phyloP scores from a whole-genome alignment of 2,113 vertebrate genomes.

The Phylloscopus trochilus region DNA sequence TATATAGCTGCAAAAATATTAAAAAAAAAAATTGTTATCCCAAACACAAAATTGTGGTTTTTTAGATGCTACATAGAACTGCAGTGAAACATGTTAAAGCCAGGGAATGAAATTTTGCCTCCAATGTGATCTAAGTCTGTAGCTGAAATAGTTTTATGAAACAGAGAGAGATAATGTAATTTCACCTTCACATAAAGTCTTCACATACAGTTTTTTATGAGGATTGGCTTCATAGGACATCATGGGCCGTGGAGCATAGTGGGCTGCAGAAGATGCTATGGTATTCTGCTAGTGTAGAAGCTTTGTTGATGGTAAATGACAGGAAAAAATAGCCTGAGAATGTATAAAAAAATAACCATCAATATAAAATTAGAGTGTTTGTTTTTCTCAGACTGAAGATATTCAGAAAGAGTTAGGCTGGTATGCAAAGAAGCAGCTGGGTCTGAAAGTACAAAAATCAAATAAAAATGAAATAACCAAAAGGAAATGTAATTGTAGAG shows the following conservation, averaged over 20 bases:
- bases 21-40: neutral
- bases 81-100: neutral
- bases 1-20: neutral
- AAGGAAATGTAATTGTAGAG: neutral
- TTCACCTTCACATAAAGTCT: neutral
- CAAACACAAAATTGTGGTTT: neutral
- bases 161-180: neutral
- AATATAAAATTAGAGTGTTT: neutral
- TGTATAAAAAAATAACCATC: neutral
- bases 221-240: neutral
- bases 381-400: neutral
- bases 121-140: neutral
- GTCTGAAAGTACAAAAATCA: neutral
- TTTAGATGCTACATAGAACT: neutral
- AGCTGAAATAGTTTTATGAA: neutral
- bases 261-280: neutral
- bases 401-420: neutral
- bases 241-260: neutral
- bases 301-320: neutral
- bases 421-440: neutral
- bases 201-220: neutral
- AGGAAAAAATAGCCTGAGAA: neutral
- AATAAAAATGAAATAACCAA: neutral
- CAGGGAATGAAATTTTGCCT: neutral
- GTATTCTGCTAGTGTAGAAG: neutral